These are phyloP conservation scores for Epirrhoe alternata DNA, from an alignment of 2,888 invertebrate species.

Conservation along the genomic window DNA sequence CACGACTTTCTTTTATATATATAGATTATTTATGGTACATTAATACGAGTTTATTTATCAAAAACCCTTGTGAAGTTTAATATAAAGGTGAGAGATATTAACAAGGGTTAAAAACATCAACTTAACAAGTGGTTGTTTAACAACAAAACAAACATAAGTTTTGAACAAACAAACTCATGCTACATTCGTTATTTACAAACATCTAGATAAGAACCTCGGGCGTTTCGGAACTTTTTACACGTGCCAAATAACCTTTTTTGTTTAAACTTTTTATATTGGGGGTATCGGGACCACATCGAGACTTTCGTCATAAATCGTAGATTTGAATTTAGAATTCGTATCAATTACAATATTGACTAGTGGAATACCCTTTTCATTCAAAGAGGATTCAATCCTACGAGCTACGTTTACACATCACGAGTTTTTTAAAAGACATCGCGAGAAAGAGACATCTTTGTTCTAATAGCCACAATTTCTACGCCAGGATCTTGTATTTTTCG, in stretches of 20 bases:
- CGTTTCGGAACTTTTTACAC: conserved; percentile 64
- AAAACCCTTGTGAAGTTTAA: not conserved
- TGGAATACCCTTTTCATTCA: too few species aligned
- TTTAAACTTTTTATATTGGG: conserved; percentile 16
- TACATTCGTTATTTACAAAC: conserved; percentile 77
- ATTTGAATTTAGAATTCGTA: too few species aligned
- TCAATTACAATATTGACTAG: too few species aligned
- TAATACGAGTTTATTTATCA: too few species aligned
- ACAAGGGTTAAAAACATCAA: conserved; percentile 17
- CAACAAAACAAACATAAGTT: conserved; percentile 27
- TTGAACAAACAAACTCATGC: conserved; percentile 55
- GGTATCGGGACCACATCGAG: not conserved
- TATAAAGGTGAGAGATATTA: conserved; percentile 10
- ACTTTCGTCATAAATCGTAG: not conserved
- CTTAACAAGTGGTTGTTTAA: conserved; percentile 14
- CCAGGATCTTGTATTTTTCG: too few species aligned
- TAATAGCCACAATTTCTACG: too few species aligned
- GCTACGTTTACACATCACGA: too few species aligned
- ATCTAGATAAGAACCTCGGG: conserved; percentile 68
- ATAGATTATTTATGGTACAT: too few species aligned
- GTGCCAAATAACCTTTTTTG: conserved; percentile 53
- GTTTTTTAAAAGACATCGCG: too few species aligned
- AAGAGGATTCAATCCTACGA: too few species aligned
- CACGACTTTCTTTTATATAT: too few species aligned
- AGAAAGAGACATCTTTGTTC: too few species aligned